Base-by-base conservation (phyloP, 1,140 invertebrate species). In the Hyles euphorbiae region DNA sequence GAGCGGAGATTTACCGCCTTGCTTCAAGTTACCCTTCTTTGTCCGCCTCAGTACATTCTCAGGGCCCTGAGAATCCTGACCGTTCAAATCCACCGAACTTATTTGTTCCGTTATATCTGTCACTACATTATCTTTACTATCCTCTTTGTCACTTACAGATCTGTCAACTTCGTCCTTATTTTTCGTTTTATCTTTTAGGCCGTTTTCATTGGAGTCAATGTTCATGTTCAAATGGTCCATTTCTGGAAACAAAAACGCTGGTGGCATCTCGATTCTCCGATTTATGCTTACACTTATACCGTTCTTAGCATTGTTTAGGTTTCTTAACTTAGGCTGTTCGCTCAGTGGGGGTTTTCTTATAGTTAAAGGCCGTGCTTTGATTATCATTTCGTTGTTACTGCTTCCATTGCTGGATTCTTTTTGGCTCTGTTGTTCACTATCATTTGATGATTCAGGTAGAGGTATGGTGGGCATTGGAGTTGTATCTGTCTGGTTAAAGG, bases 231-330 rank as follows among this genome's bases (percentile, higher is more conserved):
- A 68, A 54, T 82, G 78, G 70, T 94, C 93, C 71, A 92, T 93
- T 85, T 96, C 94, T 22, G 94, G 93, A 81, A 95, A 96, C 45
- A 95, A 88, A 78, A 95, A 95, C 12, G 94, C 92, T 11, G 94
- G 94, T 40, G 95, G 94, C 93, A 96, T 95, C 84, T 96, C 95
- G 69, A 94, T 96, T 48, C 93, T 88, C 54, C 94, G 89, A 72
- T 93, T 94, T 71, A 93, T 94, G 58, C 92, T 92, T 46, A 94
- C 91, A 71, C 93, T 92, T 32, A 94, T 89, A 32, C 86, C 87
- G 65, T 91, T 91, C 65, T 90, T 88, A 44, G 82, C 71, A 83
- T 74, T 89, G 82, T 59, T 81, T 57, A 90, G 78, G 63, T 91
- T 93, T 73, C 93, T 91, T 32, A 95, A 82, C 61, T 94, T 94